Base-by-base conservation (phyloP, 1,140 invertebrate genomes). In the Ceratoteleas bidentatus region DNA sequence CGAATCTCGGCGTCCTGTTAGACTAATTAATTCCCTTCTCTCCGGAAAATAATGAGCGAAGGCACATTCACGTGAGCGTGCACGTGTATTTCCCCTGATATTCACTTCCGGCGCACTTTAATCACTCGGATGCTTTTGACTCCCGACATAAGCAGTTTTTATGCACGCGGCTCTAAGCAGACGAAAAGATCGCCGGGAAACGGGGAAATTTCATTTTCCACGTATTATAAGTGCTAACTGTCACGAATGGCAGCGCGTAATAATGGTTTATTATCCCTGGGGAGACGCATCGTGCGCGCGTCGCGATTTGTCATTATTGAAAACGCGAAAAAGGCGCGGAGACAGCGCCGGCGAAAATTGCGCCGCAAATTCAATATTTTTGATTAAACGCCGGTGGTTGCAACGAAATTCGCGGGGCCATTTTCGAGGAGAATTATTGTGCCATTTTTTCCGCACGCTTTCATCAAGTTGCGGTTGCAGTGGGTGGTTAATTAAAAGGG, bases 21-120 rank as follows among this genome's bases (percentile, higher is more conserved):
- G 82, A 73, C 82, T 84, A 84, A 84, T 84, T 84, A 81, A 84
- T 84, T 77, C 74, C 47, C 66, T 76, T 72, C 72, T 84, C 77
- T 73, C 66, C 68, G 64, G 73, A 78, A 78, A 81, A 81, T 78
- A 84, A 84, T 78, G 69, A 80, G 69, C 45, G 58, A 70, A 74
- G 73, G 69, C 47, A 81, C 38, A 72, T 81, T 84, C 82, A 81
- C 77, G 66, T 65, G 70, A 78, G 78, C 47, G 56, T 77, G 54
- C 65, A 66, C 73, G 65, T 75, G 74, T 76, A 79, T 84, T 78
- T 81, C 69, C 72, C 79, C 56, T 72, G 69, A 79, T 81, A 79
- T 76, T 84, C 75, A 81, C 79, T 84, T 84, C 83, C 83, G 78
- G 74, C 73, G 79, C 75, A 81, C 69, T 79, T 76, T 81, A 84